Conservation (phyloP, 2,113 vertebrate species). For the Elgaria multicarinata region DNA sequence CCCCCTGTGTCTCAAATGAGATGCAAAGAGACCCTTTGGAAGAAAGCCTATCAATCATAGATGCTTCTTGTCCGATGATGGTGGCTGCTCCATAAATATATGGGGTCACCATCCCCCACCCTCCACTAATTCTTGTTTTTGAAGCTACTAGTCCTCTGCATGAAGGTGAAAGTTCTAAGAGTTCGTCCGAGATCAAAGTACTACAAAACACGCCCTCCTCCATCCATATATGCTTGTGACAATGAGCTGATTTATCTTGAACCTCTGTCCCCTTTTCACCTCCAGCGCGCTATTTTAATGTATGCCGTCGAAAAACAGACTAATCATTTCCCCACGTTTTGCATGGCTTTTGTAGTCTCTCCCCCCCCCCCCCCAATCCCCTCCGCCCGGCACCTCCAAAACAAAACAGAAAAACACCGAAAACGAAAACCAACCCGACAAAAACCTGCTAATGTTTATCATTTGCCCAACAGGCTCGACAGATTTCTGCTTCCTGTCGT, state of each 20-base stretch:
- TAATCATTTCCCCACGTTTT: slow-evolving; percentile 53
- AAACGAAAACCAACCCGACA: neutral
- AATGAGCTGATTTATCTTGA: neutral
- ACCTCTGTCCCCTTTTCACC: neutral
- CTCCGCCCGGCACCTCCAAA: too few species aligned
- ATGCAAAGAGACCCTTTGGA: neutral
- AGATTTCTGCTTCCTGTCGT: slow-evolving; percentile 87
- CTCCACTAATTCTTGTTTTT: neutral
- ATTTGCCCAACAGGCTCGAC: slow-evolving; percentile 87
- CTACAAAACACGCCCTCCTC: slow-evolving; percentile 18
- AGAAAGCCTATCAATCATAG: fast-evolving
- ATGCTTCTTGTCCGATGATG: neutral
- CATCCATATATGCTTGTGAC: neutral
- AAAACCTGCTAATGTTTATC: slow-evolving; percentile 83
- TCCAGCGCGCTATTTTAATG: neutral
- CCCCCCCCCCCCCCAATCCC: too few species aligned
- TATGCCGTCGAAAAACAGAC: neutral
- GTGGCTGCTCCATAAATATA: fast-evolving
- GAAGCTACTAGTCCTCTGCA: neutral
- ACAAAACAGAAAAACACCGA: too few species aligned
- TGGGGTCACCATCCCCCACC: fast-evolving
- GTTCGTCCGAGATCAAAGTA: slow-evolving; percentile 39
- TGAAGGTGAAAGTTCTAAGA: slow-evolving; percentile 58
- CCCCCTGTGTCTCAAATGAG: fast-evolving
- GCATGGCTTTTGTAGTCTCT: slow-evolving; percentile 68